Evolutionary conservation across 2,113 vertebrate genomes (phyloP).

Genomic region (Alexandromys fortis): DNA sequence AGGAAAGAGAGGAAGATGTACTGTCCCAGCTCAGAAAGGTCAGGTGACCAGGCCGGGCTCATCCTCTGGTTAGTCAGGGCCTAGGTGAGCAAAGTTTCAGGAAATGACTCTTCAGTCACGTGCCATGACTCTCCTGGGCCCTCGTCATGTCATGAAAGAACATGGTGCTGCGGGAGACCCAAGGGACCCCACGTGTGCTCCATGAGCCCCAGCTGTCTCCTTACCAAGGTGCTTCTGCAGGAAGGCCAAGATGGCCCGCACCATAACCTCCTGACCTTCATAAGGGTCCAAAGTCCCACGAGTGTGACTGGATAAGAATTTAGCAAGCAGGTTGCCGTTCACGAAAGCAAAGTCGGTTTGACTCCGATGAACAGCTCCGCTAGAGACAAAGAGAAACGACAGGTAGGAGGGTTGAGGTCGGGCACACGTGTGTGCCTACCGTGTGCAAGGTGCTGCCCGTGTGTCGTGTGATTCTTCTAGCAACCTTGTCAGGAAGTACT

Average conservation of each 20-base stretch:
- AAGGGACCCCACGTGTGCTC: neutral
- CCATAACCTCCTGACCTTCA: conserved; percentile 80
- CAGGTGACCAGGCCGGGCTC: neutral
- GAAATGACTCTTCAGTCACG: neutral
- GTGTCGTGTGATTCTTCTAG: neutral
- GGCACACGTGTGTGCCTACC: neutral
- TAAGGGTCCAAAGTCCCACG: conserved; percentile 84
- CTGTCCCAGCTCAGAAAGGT: neutral
- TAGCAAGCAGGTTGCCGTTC: conserved; percentile 66
- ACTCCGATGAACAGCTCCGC: conserved; percentile 85
- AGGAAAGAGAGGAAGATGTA: neutral
- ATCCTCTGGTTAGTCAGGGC: neutral
- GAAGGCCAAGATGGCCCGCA: conserved; percentile 85
- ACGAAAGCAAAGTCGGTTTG: conserved; percentile 86
- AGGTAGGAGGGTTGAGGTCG: neutral
- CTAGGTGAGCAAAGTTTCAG: neutral
- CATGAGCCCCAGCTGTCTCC: neutral
- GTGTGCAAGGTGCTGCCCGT: neutral
- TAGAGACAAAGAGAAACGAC: conserved; percentile 46
- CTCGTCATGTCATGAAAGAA: neutral
- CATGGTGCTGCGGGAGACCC: neutral
- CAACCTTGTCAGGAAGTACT: neutral
- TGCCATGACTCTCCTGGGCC: neutral
- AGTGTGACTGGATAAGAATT: conserved; percentile 53
- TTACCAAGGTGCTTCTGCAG: conserved; percentile 87